phyloP scores from a whole-genome alignment of 2,113 vertebrate species.

The Cinclus cinclus region DNA sequence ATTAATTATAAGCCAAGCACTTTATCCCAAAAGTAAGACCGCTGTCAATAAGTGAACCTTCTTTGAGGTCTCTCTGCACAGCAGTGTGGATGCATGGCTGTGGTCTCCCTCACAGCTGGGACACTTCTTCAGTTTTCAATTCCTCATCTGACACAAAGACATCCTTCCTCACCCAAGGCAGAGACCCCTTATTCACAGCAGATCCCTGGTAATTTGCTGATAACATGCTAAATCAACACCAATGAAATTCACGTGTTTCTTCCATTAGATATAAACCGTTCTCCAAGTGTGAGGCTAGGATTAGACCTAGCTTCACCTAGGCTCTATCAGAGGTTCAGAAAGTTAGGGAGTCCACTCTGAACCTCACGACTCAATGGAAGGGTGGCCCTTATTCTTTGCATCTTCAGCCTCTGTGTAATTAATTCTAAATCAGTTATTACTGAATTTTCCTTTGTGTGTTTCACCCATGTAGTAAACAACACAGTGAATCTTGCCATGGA shows the following conservation, averaged over 20 bases:
- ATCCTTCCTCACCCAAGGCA: background rate
- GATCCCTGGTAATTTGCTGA: background rate
- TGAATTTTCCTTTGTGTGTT: background rate
- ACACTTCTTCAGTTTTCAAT: background rate
- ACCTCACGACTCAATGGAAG: background rate
- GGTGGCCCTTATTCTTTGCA: background rate
- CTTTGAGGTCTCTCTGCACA: background rate
- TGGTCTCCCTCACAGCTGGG: background rate
- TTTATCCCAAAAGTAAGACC: background rate
- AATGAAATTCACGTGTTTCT: background rate
- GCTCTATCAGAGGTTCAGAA: background rate
- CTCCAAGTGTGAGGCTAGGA: background rate
- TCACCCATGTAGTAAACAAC: background rate
- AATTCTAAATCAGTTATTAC: background rate
- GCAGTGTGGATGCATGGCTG: no score
- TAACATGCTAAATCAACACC: background rate
- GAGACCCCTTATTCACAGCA: background rate
- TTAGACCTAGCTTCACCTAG: background rate
- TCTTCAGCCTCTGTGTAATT: background rate
- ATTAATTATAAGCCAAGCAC: background rate
- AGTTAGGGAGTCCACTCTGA: background rate
- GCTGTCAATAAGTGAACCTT: background rate
- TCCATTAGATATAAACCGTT: background rate
- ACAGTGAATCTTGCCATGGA: background rate
- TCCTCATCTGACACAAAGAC: background rate